These are phyloP conservation scores for Cirrhinus mrigala DNA, from an alignment of 2,797 vertebrate species.

Conservation along the genomic window DNA sequence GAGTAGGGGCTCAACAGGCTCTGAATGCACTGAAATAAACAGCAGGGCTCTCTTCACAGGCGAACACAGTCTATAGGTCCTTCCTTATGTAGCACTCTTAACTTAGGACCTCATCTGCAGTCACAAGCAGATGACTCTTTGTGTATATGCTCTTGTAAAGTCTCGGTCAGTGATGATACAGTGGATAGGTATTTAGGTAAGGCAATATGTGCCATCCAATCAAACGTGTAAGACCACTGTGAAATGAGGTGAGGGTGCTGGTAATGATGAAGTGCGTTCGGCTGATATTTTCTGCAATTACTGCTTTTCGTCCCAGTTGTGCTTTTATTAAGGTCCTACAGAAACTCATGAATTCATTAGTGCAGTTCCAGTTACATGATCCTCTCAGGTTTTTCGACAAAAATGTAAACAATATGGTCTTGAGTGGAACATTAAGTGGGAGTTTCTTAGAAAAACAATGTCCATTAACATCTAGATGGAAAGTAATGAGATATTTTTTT, in stretches of 20 bases:
- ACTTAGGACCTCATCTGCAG: background rate
- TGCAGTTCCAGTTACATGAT: background rate
- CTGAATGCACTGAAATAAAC: slow-evolving; percentile 40
- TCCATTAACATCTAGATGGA: background rate
- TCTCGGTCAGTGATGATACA: background rate
- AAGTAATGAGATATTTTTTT: background rate
- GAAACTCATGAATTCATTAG: slow-evolving; percentile 33
- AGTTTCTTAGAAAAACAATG: slow-evolving; percentile 5
- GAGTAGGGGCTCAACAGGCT: slow-evolving; percentile 38
- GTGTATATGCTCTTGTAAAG: slow-evolving; percentile 1
- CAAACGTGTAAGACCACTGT: background rate
- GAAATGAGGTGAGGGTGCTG: background rate
- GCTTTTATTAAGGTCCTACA: slow-evolving; percentile 14
- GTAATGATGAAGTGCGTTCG: background rate
- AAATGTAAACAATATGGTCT: background rate
- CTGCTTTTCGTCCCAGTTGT: slow-evolving; percentile 5
- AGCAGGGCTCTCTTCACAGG: slow-evolving; percentile 23
- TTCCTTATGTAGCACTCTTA: slow-evolving; percentile 15
- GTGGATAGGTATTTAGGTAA: slow-evolving; percentile 17
- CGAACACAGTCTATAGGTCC: background rate
- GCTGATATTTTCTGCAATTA: slow-evolving; percentile 25
- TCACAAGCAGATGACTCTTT: background rate
- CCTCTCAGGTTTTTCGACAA: slow-evolving; percentile 6
- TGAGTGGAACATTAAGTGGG: slow-evolving; percentile 11
- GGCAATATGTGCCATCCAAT: background rate